These are phyloP conservation scores for Triplophysa tibetana DNA, from an alignment of 2,113 vertebrate species.

Conservation along the genomic window DNA sequence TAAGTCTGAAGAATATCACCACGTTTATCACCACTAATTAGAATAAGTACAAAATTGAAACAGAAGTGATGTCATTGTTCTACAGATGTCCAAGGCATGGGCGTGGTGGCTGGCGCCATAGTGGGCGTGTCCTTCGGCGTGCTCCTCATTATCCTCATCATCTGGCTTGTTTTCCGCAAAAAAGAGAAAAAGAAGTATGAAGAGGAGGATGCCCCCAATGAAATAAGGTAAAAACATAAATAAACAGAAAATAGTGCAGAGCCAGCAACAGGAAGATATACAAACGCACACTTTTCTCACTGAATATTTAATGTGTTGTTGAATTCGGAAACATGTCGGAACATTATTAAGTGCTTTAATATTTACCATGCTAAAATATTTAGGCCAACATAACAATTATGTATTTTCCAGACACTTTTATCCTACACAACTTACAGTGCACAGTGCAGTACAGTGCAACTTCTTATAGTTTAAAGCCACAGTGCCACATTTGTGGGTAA, in stretches of 20 bases:
- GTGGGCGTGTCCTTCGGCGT: conserved; percentile 83
- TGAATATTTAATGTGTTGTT: too few species aligned
- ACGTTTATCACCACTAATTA: neutral
- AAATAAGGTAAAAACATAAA: conserved; percentile 80
- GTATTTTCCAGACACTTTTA: too few species aligned
- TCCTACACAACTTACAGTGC: too few species aligned
- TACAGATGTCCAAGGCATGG: conserved; percentile 81
- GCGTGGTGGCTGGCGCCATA: conserved; percentile 82
- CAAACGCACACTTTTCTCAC: neutral
- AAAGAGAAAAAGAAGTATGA: conserved; percentile 90
- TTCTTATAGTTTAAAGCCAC: too few species aligned
- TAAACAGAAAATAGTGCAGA: neutral
- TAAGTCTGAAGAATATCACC: too few species aligned
- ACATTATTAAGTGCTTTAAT: too few species aligned
- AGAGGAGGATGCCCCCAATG: conserved; percentile 90
- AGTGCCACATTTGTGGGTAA: too few species aligned
- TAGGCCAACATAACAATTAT: too few species aligned
- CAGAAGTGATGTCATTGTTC: neutral
- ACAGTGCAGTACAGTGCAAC: too few species aligned
- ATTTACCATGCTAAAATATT: too few species aligned
- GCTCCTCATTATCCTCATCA: conserved; percentile 78
- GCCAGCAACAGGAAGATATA: neutral
- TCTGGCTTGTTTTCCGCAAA: conserved; percentile 84
- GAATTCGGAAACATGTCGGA: too few species aligned
- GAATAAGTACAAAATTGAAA: neutral